Evolutionary conservation across 2,797 vertebrate genomes (phyloP).

Genomic region (Premnoplex brunnescens): DNA sequence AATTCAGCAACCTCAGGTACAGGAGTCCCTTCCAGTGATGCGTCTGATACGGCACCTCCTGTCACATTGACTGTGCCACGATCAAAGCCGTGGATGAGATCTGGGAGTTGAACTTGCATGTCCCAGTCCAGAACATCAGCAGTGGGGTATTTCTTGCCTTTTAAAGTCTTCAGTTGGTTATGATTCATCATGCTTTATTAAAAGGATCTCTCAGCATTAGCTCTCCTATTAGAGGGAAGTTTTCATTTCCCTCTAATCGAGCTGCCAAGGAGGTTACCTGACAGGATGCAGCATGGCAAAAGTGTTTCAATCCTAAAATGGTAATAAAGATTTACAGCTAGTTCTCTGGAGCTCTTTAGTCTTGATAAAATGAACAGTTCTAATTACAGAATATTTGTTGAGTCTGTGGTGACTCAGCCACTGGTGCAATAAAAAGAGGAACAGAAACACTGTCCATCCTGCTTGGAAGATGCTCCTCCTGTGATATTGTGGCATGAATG

Average conservation of each 20-base stretch:
- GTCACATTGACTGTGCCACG: not conserved
- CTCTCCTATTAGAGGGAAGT: not conserved
- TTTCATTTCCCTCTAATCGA: not conserved
- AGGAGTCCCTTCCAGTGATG: not conserved
- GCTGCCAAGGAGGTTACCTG: not conserved
- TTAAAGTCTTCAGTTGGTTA: not conserved
- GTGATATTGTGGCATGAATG: not conserved
- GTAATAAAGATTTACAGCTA: constrained; percentile 21
- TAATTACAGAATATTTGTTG: constrained; percentile 29
- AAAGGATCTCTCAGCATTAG: not conserved
- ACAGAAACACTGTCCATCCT: not conserved
- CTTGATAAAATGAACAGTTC: constrained; percentile 32
- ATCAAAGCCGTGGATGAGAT: not conserved
- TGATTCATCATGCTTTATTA: not conserved
- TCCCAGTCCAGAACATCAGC: not conserved
- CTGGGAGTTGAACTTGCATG: not conserved
- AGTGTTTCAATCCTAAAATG: not conserved
- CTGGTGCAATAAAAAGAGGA: not conserved
- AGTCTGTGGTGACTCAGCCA: not conserved
- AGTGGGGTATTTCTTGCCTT: not conserved
- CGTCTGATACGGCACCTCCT: accelerated
- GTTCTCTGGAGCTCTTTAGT: not conserved
- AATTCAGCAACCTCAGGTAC: not conserved
- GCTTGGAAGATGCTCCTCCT: not conserved
- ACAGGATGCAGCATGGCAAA: not conserved